Base-by-base conservation (phyloP, 2,113 vertebrate genomes). In the Balaenoptera acutorostrata region DNA sequence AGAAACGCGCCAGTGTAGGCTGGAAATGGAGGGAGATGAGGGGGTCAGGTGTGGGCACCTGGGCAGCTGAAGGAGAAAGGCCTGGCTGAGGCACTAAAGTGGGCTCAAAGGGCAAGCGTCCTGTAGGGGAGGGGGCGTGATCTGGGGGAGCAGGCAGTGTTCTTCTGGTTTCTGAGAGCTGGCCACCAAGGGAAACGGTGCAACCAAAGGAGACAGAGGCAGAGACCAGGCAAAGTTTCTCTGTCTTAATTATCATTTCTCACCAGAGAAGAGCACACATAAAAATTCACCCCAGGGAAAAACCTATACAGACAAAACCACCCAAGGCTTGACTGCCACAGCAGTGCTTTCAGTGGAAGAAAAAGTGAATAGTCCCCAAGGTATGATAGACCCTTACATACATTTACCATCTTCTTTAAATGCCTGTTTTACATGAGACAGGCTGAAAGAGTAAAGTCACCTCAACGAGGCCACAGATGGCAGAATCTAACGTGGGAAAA, bases 241-340 rank as follows among this genome's bases (percentile, higher is more conserved):
- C 96, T 46, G 71, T 71, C 91, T 95, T 97, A 88, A 93, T 96
- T 96, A 94, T 72, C 64, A 81, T 44, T 97, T 97, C 88, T 95
- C 0, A 18, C 66, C 61, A 95, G 75, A 78, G 88, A 63, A 88
- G 4, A 85, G 33, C 46, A 46, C 95, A 41, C 46, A 5, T 90
- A 86, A 90, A 95, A 41, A 21, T 78, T 59, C 94, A 88, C 81
- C 59, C 31, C 29, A 84, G 69, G 85, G 81, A 55, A 96, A 97
- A 97, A 72, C 81, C 44, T 49, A 55, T 59, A 68, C 71, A 33
- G 68, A 97, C 69, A 96, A 88, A 93, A 81, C 77, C 92, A 66
- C 61, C 59, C 77, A 88, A 74, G 77, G 71, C 89, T 87, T 27
- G 85, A 86, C 75, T 66, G 77, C 96, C 81, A 52, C 88, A 94